Base-by-base conservation (phyloP, 2,888 invertebrate species). In the Synanthedon tipuliformis region DNA sequence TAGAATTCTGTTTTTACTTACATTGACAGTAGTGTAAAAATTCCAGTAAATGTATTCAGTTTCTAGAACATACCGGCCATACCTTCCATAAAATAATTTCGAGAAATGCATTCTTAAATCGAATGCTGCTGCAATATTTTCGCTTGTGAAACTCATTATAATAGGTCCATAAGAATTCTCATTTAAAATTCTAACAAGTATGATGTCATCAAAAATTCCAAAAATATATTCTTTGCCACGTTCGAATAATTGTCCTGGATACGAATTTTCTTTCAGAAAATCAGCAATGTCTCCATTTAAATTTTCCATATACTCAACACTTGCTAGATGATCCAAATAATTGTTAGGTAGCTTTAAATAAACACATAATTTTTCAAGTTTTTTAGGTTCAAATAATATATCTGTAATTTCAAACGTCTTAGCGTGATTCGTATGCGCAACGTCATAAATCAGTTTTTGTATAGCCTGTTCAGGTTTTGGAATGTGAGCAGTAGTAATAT, bases 21-120 rank as follows among this genome's bases (percentile, higher is more conserved):
- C 85, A 71, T 84, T 79, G 57, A 75, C 62, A 53, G 65, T 64
- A 16, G 73, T 65, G 54, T 82, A 80, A 52, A 73, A 67, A 3
- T 65, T 63, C 50, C 68, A 63, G 54, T 64, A 65, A 11, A 78
- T 65, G 56, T 66, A 75, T 52, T 73, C 67, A 11, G 61, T 66
- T 3, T 58, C 63, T 1, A 63, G 56, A 34, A 52, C 54, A 50
- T 56, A 59, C 7, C 56, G 54, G 41, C 56, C 50, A 56, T 66
- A 68, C 41, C 71, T 60, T 48, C 64, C 60, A 57, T 78, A 69
- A 13, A 81, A 57, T 40, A 83, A 55, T 52, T 68, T 66, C 1
- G 77, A 68, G 40, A 81, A 72, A 54, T 79, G 81, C 55, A 78
- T 78, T 34, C 78, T 69, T 1, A 85, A 60, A 60, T 73, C 62